Base-by-base conservation (phyloP, 2,888 invertebrate species). In the Drosophila flavopinicola region DNA sequence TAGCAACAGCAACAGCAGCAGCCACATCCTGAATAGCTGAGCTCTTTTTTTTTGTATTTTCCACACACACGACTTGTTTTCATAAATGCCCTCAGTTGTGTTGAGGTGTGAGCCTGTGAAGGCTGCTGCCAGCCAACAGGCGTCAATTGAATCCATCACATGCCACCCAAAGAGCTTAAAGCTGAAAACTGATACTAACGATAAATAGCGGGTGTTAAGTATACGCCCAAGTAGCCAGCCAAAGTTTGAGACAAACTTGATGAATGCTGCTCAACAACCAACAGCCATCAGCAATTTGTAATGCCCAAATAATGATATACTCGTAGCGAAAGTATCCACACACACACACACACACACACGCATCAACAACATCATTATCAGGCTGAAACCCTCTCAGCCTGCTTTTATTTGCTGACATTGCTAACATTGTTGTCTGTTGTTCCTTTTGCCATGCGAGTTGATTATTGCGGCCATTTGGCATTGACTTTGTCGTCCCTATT, bases 231-330 rank as follows among this genome's bases (percentile, higher is more conserved):
- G 32, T 47, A 20, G 42, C 37, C 37, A 2, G n/a, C 1, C 11
- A 27, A 27, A 38, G 10, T 24, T 15, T 29, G n/a, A 3, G 33
- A 30, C 25, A 25, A 45, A 47, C 51, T 27, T 75, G 63, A 73
- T 44, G 59, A 58, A 61, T 59, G 41, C 56, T 47, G 24, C 35
- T 37, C 27, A 24, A 30, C 64, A 47, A 61, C 39, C 54, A 67
- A 49, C 57, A 57, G 54, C 42, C 75, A 57, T 41, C 64, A 79
- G 77, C 80, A 65, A 68, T 68, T 82, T 82, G 78, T 85, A 61
- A 65, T 66, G 39, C 65, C 29, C 56, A 20, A 41, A 47, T 68
- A 85, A 80, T 78, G 63, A 38, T 64, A 68, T 44, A 42, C 65
- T 56, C 53, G 51, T 23, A 47, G 65, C 56, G n/a, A n/a, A n/a